Conservation (phyloP, 1,140 invertebrate species). For the Rhopalosiphum maidis region DNA sequence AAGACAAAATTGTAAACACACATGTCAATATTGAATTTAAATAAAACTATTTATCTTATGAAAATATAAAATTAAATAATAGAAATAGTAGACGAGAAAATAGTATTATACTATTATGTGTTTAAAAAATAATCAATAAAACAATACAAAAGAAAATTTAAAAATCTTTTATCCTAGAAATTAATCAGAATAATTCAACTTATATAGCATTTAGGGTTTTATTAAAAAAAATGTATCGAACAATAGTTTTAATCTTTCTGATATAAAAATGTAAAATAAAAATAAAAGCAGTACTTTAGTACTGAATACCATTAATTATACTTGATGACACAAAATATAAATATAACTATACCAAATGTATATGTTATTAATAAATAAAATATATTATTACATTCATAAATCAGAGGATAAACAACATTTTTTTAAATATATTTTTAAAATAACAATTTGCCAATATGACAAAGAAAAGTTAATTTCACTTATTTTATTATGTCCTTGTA, state of each 20-base stretch:
- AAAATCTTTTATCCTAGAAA: background rate
- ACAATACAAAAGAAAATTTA: background rate
- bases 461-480: background rate
- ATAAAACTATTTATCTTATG: background rate
- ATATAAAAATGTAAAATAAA: too few relatives aligned
- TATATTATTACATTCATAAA: background rate
- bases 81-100: background rate
- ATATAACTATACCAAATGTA: background rate
- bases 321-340: too few relatives aligned
- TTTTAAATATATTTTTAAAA: conserved; percentile 13
- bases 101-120: background rate
- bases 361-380: background rate
- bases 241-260: background rate
- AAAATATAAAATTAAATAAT: background rate
- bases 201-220: background rate
- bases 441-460: background rate
- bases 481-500: background rate
- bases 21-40: background rate
- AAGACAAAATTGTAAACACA: background rate
- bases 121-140: background rate
- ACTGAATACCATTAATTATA: too few relatives aligned
- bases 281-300: background rate
- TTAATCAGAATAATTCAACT: background rate
- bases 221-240: background rate
- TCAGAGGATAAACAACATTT: background rate